phyloP scores from a whole-genome alignment of 2,797 vertebrate genomes.

The Lepidocolaptes lacrymiger region DNA sequence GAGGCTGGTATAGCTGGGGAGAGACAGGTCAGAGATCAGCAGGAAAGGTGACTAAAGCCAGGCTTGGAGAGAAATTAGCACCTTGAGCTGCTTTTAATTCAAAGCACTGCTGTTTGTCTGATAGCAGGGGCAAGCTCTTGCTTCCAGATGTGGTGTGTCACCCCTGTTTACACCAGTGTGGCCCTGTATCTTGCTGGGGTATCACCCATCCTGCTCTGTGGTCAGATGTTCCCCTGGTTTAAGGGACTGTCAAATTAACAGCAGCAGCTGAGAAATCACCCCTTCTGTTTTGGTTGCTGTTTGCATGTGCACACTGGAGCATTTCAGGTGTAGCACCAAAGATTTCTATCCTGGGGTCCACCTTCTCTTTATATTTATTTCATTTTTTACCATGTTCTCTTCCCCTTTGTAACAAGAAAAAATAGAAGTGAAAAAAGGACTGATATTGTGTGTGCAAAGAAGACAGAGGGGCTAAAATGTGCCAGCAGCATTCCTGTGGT shows the following conservation, averaged over 20 bases:
- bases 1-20: background rate
- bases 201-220: background rate
- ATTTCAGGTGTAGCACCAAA: accelerated
- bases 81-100: background rate
- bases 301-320: background rate
- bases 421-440: background rate
- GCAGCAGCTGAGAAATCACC: background rate
- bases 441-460: background rate
- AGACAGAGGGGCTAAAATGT: accelerated
- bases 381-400: accelerated
- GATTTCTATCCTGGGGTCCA: background rate
- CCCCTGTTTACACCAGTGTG: background rate
- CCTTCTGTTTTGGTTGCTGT: background rate
- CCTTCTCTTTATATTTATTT: too few species aligned
- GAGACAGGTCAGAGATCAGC: accelerated
- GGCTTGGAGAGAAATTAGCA: accelerated
- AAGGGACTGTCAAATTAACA: background rate
- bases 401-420: background rate
- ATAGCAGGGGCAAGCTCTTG: accelerated
- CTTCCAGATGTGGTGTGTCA: accelerated
- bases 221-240: background rate
- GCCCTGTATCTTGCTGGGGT: background rate
- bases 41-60: background rate
- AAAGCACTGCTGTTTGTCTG: background rate
- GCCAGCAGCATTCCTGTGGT: background rate